These are phyloP conservation scores for Erebia ligea DNA, from an alignment of 2,888 invertebrate genomes.

Conservation along the genomic window DNA sequence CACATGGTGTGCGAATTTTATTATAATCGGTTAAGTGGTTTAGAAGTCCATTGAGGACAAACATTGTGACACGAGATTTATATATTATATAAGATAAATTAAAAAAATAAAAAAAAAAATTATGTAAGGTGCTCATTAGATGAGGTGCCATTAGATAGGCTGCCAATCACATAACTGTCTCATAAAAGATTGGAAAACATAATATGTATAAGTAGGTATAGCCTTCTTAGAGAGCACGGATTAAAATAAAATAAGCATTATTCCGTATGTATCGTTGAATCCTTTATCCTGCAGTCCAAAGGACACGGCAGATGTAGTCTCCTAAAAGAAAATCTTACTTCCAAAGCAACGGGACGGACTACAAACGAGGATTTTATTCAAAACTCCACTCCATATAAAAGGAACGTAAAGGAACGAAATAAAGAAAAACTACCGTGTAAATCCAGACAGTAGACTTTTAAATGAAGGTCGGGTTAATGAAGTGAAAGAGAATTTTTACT, in stretches of 20 bases:
- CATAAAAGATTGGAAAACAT: no score
- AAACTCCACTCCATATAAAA: constrained; percentile 37
- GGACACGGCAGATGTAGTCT: constrained; percentile 34
- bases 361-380: constrained; percentile 45
- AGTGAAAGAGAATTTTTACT: constrained; percentile 23
- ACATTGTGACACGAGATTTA: no score
- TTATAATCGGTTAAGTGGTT: no score
- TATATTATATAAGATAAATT: no score
- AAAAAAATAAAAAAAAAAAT: no score
- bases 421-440: constrained; percentile 28
- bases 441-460: constrained; percentile 35
- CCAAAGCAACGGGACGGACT: constrained; percentile 41
- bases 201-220: not conserved
- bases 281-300: constrained; percentile 15
- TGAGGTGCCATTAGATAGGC: no score
- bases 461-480: constrained; percentile 34
- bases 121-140: no score
- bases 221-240: not conserved
- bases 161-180: no score
- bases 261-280: constrained; percentile 32
- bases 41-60: no score
- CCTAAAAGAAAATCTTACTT: constrained; percentile 41
- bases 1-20: no score
- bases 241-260: constrained; percentile 22
- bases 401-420: constrained; percentile 29